Conservation (phyloP, 1,140 invertebrate genomes). For the Rhynchophorus ferrugineus region DNA sequence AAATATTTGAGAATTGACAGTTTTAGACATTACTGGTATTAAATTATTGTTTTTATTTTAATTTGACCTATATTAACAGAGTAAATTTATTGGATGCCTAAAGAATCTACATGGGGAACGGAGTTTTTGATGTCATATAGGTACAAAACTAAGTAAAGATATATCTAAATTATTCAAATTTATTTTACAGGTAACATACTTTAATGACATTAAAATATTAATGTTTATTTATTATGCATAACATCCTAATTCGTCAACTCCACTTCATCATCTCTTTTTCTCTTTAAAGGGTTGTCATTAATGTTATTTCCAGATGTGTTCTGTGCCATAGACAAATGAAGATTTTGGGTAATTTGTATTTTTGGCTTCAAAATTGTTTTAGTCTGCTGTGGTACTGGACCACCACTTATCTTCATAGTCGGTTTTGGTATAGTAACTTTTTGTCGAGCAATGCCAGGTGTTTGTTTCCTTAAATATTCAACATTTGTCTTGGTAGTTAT, state of each 20-base stretch:
- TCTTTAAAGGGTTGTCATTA: constrained; percentile 41
- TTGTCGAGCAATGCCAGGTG: constrained; percentile 45
- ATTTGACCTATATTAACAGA: no score
- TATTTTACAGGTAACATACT: no score
- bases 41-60: no score
- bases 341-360: constrained; percentile 52
- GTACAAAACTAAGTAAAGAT: no score
- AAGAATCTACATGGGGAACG: no score
- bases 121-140: no score
- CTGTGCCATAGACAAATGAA: constrained; percentile 35
- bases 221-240: no score
- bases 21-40: no score
- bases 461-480: constrained; percentile 42
- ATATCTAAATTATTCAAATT: no score
- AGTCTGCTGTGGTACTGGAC: constrained; percentile 42
- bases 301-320: constrained; percentile 39
- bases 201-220: no score
- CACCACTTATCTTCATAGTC: constrained; percentile 54
- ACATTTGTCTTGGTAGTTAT: constrained; percentile 40
- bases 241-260: constrained; percentile 13
- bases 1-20: no score
- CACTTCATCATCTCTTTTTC: constrained; percentile 58
- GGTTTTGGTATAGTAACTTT: constrained; percentile 65
- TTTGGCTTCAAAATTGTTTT: constrained; percentile 53
- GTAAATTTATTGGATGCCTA: no score